These are phyloP conservation scores for Cryptops parisi DNA, from an alignment of 2,888 invertebrate species.

Conservation along the genomic window DNA sequence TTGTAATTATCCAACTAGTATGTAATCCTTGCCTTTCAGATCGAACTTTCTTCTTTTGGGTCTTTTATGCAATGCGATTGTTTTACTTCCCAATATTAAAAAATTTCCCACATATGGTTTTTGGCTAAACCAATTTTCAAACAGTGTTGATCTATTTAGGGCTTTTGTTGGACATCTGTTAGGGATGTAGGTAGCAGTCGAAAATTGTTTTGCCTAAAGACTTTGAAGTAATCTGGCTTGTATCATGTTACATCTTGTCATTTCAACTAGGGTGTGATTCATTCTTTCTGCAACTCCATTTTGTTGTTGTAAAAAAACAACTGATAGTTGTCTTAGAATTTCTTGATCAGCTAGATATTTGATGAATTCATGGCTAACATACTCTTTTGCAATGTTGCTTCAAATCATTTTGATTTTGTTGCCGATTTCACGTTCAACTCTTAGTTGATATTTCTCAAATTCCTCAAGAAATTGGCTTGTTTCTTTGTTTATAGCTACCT, in stretches of 20 bases:
- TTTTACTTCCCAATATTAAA: neutral
- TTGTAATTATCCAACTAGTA: neutral
- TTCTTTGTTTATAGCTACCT: no score
- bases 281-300: slow-evolving; percentile 18
- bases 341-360: neutral
- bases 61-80: neutral
- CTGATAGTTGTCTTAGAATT: slow-evolving; percentile 5
- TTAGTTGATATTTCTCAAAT: neutral
- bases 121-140: slow-evolving; percentile 1
- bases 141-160: no score
- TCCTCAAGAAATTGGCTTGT: neutral
- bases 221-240: no score
- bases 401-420: slow-evolving; percentile 7
- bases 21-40: neutral
- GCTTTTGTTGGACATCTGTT: slow-evolving; percentile 12
- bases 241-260: slow-evolving; percentile 13
- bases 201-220: slow-evolving; percentile 17
- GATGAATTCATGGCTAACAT: neutral
- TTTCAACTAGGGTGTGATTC: slow-evolving; percentile 16
- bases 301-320: slow-evolving; percentile 15
- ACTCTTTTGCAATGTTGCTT: slow-evolving; percentile 8
- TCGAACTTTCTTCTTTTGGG: neutral
- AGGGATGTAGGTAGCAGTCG: slow-evolving; percentile 14
- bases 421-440: neutral
- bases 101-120: slow-evolving; percentile 8